These are phyloP conservation scores for Dermochelys coriacea DNA, from an alignment of 2,797 vertebrate genomes.

Conservation along the genomic window DNA sequence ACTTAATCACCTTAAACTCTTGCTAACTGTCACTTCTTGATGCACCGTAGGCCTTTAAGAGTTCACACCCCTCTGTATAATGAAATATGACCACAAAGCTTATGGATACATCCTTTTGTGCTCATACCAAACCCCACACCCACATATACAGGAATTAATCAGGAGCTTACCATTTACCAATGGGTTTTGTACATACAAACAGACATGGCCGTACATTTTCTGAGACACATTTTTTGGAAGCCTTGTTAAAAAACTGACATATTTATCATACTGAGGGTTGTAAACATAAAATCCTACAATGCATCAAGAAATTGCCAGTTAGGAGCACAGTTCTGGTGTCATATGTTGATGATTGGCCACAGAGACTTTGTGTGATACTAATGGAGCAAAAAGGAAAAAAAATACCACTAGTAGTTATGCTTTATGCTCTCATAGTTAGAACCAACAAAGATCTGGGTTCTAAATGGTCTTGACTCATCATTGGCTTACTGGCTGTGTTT, in stretches of 20 bases:
- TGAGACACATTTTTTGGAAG: constrained; percentile 9
- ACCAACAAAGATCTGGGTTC: not conserved
- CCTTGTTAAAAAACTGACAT: constrained; percentile 25
- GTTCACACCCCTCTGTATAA: not conserved
- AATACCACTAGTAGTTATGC: not conserved
- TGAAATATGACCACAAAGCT: not conserved
- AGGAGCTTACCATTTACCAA: constrained; percentile 23
- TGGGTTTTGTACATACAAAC: constrained; percentile 16
- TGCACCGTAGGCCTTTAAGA: not conserved
- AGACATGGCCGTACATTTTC: not conserved
- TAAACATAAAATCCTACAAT: not conserved
- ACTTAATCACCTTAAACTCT: not conserved
- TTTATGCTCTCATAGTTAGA: not conserved
- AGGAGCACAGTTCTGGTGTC: not conserved
- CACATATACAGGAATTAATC: not conserved
- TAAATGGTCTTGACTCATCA: not conserved
- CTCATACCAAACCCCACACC: not conserved
- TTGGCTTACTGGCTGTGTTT: not conserved
- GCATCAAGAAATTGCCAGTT: constrained; percentile 16
- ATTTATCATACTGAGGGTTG: not conserved
- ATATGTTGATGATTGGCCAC: not conserved
- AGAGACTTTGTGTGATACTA: not conserved
- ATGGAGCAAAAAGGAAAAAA: not conserved
- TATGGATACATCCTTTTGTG: not conserved
- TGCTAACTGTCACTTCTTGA: constrained; percentile 41